phyloP scores from a whole-genome alignment of 2,888 invertebrate species.

The Apotomis capreana region DNA sequence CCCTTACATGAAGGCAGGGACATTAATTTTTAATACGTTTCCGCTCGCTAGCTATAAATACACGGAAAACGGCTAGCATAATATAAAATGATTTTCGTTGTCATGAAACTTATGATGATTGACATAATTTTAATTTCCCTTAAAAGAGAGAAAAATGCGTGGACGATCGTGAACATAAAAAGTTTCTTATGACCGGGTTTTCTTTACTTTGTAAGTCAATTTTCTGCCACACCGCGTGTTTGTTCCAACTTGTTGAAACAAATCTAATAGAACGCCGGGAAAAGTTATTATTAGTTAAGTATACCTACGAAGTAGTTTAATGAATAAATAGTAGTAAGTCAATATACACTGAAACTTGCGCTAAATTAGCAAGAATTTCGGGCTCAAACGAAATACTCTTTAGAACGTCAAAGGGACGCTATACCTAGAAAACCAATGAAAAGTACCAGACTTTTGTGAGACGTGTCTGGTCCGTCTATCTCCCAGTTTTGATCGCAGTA shows the following conservation, averaged over 20 bases:
- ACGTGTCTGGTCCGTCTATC: neutral
- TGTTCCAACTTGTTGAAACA: too few relatives aligned
- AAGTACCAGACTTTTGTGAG: slow-evolving; percentile 9
- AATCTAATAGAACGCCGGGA: too few relatives aligned
- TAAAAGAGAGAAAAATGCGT: neutral
- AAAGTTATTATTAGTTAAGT: too few relatives aligned
- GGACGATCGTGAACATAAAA: neutral
- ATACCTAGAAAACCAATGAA: slow-evolving; percentile 20
- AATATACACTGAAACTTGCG: too few relatives aligned
- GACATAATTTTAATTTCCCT: slow-evolving; percentile 3
- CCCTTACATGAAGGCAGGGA: neutral
- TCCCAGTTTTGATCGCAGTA: neutral
- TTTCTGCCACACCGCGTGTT: too few relatives aligned
- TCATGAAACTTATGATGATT: slow-evolving; percentile 7
- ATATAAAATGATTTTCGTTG: slow-evolving; percentile 8
- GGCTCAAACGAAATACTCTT: neutral
- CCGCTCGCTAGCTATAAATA: slow-evolving; percentile 11
- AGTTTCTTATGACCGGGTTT: too few relatives aligned
- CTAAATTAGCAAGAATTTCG: too few relatives aligned
- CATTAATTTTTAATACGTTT: slow-evolving; percentile 14
- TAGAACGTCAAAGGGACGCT: neutral
- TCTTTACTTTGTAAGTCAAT: too few relatives aligned
- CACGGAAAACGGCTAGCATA: slow-evolving; percentile 6
- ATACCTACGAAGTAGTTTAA: too few relatives aligned
- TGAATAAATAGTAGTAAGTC: too few relatives aligned